These are phyloP conservation scores for Montipora cactus DNA, from an alignment of 64 coral and sea anemone genomes.

Conservation along the genomic window DNA sequence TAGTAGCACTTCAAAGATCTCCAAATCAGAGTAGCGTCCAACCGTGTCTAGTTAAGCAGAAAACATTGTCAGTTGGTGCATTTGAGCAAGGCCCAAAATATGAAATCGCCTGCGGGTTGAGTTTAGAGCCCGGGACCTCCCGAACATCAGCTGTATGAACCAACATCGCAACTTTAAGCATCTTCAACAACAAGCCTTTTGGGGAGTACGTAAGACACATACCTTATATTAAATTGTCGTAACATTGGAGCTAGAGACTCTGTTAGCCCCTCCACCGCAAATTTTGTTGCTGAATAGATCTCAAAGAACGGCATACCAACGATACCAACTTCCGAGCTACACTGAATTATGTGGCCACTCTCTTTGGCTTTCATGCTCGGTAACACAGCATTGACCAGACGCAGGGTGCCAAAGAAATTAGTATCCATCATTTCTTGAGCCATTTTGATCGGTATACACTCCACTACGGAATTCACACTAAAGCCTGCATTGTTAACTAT, in stretches of 20 bases:
- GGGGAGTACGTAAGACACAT: background rate
- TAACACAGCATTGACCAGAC: constrained; percentile 32
- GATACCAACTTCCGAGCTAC: constrained; percentile 13
- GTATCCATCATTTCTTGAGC: constrained; percentile 32
- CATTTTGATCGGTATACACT: constrained; percentile 18
- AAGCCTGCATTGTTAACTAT: constrained; percentile 60
- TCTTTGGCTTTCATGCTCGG: constrained; percentile 51
- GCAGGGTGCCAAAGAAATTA: constrained; percentile 57
- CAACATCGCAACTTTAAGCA: no score
- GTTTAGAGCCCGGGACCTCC: no score
- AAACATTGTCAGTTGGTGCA: no score
- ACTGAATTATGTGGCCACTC: constrained; percentile 53
- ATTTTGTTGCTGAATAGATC: constrained; percentile 59
- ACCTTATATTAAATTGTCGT: constrained; percentile 61
- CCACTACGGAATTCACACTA: background rate
- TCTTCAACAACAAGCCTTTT: no score
- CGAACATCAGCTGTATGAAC: no score
- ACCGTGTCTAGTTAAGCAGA: no score
- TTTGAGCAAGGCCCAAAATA: no score
- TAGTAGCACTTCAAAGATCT: background rate
- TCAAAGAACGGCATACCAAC: constrained; percentile 29
- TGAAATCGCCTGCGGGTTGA: no score
- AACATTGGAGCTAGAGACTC: constrained; percentile 60
- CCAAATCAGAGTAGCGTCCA: no score
- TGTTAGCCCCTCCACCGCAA: constrained; percentile 62